Conservation (phyloP, 2,888 invertebrate species). For the Drosophila barbarae region DNA sequence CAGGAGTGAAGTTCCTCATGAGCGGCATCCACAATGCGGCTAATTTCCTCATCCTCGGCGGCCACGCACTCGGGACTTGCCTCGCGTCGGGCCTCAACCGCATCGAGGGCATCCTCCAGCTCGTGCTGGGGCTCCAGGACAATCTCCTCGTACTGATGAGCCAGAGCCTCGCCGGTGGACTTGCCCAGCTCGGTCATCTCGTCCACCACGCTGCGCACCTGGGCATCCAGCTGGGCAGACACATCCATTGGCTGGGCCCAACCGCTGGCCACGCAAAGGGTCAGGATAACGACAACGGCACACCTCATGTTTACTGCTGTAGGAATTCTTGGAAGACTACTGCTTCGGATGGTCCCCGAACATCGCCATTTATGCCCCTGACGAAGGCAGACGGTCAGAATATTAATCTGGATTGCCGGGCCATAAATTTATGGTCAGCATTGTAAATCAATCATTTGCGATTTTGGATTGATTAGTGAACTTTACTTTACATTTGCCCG, state of each 20-base stretch:
- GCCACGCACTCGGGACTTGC: slow-evolving; percentile 61
- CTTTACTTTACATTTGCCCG: slow-evolving; percentile 32
- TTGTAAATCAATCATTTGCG: slow-evolving; percentile 37
- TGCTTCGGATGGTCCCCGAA: background rate
- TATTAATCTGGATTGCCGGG: slow-evolving; percentile 23
- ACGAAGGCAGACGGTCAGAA: slow-evolving; percentile 4
- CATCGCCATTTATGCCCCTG: slow-evolving; percentile 49
- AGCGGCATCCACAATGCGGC: slow-evolving; percentile 44
- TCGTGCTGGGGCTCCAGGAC: slow-evolving; percentile 62
- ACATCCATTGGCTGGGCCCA: slow-evolving; percentile 44
- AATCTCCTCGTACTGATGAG: slow-evolving; percentile 62
- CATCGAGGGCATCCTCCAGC: slow-evolving; percentile 57
- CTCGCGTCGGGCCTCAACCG: slow-evolving; percentile 57
- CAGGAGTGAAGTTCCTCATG: slow-evolving; percentile 62
- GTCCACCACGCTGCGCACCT: slow-evolving; percentile 46
- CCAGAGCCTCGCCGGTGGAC: slow-evolving; percentile 49
- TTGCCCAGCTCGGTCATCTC: slow-evolving; percentile 52
- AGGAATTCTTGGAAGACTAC: slow-evolving; percentile 9
- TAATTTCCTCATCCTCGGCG: slow-evolving; percentile 52
- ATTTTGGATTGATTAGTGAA: slow-evolving; percentile 20
- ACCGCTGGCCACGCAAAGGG: slow-evolving; percentile 45
- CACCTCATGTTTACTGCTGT: slow-evolving; percentile 44
- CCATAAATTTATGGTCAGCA: slow-evolving; percentile 22
- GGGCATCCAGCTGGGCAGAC: slow-evolving; percentile 44
- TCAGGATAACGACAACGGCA: slow-evolving; percentile 30